phyloP scores from a whole-genome alignment of 2,888 invertebrate species.

The Pandemis cinnamomeana region DNA sequence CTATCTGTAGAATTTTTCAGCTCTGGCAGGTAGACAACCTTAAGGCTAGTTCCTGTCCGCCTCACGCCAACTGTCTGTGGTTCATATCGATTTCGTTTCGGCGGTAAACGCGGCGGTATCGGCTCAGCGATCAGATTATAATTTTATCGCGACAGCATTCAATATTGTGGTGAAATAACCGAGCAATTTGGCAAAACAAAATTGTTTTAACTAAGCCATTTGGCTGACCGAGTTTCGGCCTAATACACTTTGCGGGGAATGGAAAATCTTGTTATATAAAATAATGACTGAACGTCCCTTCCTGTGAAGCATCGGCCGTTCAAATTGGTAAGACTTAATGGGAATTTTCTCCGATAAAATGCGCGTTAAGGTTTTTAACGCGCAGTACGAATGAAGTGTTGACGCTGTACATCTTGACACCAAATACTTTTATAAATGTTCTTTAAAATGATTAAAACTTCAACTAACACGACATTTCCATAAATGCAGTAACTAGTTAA shows the following conservation, averaged over 20 bases:
- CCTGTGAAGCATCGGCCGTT: not conserved
- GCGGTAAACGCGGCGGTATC: not conserved
- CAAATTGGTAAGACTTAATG: conserved; percentile 1
- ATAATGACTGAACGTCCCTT: conserved; percentile 10
- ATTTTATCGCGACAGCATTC: conserved; percentile 26
- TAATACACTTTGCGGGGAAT: conserved; percentile 15
- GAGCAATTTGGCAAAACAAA: conserved; percentile 21
- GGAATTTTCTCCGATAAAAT: not conserved
- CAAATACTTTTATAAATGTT: too few relatives aligned
- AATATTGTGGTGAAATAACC: conserved; percentile 27
- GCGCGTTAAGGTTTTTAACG: conserved; percentile 3
- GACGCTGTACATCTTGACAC: not conserved
- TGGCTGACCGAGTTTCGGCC: conserved; percentile 22
- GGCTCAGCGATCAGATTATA: conserved; percentile 5
- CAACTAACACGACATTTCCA: too few relatives aligned
- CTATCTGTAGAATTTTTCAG: too few relatives aligned
- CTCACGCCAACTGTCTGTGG: not conserved
- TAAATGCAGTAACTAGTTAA: too few relatives aligned
- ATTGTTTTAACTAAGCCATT: conserved; percentile 37
- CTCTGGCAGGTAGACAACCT: too few relatives aligned
- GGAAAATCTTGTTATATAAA: conserved; percentile 14
- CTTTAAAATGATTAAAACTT: too few relatives aligned
- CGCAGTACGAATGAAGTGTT: not conserved
- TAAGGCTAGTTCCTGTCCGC: not conserved
- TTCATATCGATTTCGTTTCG: not conserved